Percentiles rank a stretch among this genome's conserved stretches.
phyloP scores from a whole-genome alignment of 2,888 invertebrate genomes.

The Metopia argyrocephala region DNA sequence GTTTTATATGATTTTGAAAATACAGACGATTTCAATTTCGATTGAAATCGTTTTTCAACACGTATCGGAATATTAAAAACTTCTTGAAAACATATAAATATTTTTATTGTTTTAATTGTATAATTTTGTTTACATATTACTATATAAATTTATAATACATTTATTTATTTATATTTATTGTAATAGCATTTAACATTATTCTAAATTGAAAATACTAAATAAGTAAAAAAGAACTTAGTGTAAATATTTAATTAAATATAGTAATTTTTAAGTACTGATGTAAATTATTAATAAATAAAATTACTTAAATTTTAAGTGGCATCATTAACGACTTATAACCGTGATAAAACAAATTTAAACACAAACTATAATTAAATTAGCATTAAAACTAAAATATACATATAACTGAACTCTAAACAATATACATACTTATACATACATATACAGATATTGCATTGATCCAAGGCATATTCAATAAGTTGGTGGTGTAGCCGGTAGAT shows the following conservation, averaged over 20 bases:
- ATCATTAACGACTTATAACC: slow-evolving; percentile 45
- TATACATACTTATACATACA: not conserved
- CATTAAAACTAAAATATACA: slow-evolving; percentile 19
- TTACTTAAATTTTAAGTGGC: slow-evolving; percentile 40
- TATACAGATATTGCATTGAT: slow-evolving; percentile 3
- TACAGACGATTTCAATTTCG: too few relatives aligned
- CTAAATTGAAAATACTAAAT: slow-evolving; percentile 13
- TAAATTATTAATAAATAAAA: slow-evolving; percentile 40
- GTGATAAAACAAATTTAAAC: slow-evolving; percentile 49
- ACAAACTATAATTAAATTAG: slow-evolving; percentile 31
- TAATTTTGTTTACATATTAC: too few relatives aligned
- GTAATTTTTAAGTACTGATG: slow-evolving; percentile 31
- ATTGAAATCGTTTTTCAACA: too few relatives aligned
- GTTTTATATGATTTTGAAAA: too few relatives aligned
- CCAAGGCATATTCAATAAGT: not conserved
- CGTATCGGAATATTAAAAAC: too few relatives aligned
- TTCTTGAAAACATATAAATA: too few relatives aligned
- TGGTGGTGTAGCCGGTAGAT: too few relatives aligned
- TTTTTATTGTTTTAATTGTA: too few relatives aligned
- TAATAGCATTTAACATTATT: not conserved
- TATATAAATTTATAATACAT: too few relatives aligned
- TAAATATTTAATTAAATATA: slow-evolving; percentile 33
- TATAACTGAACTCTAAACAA: slow-evolving; percentile 6
- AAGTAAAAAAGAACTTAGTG: slow-evolving; percentile 25
- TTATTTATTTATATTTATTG: too few relatives aligned